Base-by-base conservation (phyloP, 2,888 invertebrate genomes). In the Brenthis hecate region DNA sequence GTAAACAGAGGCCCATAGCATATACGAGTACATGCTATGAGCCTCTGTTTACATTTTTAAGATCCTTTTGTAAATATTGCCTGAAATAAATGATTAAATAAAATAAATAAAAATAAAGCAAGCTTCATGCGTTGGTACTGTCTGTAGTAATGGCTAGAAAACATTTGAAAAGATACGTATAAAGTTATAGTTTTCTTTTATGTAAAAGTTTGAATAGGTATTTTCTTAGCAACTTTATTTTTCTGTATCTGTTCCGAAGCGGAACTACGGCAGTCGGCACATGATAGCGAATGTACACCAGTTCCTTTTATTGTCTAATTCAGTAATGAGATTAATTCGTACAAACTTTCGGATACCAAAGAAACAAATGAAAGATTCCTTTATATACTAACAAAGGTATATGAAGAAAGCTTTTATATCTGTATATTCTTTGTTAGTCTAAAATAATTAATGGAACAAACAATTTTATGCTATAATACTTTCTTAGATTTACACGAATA, bases 251-350 rank as follows among this genome's bases (percentile, higher is more conserved):
- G 11, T 32, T 56, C 5, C 6, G 36, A 43, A 60, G 6, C 14
- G 51, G 51, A 23, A 65, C 19, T 57, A 57, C 43, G 23, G 43
- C 19, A 19, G 19, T 19, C 19, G 19, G 19, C 50, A 19, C 48
- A 13, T 54, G 47, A 58, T 16, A 32, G 54, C 28, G 19, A 66
- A 32, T 48, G 54, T 43, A 54, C 16, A 60, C 13, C 48, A 62
- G 61, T 32, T 60, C 16, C 57, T 53, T 36, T 66, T 66, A 60
- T 66, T 60, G 54, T 5, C 28, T 6, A 48, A 60, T 32, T 60
- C 60, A 54, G 54, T 66, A 54, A 60, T 58, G 65, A 58, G 58
- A 58, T 50, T 53, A 54, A 54, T 60, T 66, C 60, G 47, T 50
- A 16, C 28, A 14, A 58, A 65, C 50, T 50, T 65, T 43, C 3